These are phyloP conservation scores for Lepisosteus oculatus DNA, from an alignment of 2,113 vertebrate genomes.

Conservation along the genomic window DNA sequence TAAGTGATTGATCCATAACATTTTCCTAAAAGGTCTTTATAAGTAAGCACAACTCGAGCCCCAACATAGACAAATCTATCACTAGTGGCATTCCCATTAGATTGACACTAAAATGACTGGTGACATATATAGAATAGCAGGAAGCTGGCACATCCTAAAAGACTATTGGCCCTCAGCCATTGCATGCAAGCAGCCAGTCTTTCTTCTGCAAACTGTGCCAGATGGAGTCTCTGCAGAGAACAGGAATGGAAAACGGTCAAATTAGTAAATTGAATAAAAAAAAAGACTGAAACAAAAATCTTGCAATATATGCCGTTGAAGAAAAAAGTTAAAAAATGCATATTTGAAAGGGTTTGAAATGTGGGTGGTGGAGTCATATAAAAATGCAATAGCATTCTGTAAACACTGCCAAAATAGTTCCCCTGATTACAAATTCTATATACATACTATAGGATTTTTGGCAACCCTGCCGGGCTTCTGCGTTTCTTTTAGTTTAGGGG, in stretches of 20 bases:
- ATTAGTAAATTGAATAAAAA: slow-evolving; percentile 5
- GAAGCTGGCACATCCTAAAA: slow-evolving; percentile 55
- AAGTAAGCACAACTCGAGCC: slow-evolving; percentile 30
- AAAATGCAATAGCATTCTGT: background rate
- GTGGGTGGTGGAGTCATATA: background rate
- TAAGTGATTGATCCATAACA: slow-evolving; percentile 20
- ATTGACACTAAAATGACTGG: slow-evolving; percentile 34
- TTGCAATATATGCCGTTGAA: slow-evolving; percentile 3
- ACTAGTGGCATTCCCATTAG: slow-evolving; percentile 44
- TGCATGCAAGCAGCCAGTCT: slow-evolving; percentile 36
- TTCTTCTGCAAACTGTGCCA: slow-evolving; percentile 18
- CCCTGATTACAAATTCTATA: slow-evolving; percentile 2
- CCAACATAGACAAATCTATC: slow-evolving; percentile 47
- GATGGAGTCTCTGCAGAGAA: slow-evolving; percentile 21
- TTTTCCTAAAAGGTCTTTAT: slow-evolving; percentile 37
- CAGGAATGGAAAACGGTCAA: slow-evolving; percentile 25
- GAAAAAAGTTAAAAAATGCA: slow-evolving; percentile 1
- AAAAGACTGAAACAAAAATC: slow-evolving; percentile 10
- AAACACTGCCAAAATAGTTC: slow-evolving; percentile 4
- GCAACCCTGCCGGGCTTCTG: background rate
- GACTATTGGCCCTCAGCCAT: slow-evolving; percentile 37
- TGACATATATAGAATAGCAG: slow-evolving; percentile 64
- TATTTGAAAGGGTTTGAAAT: background rate
- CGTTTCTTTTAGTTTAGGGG: background rate
- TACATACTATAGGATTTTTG: background rate